Conservation (phyloP, 2,113 vertebrate genomes). For the Microcebus griseorufus region DNA sequence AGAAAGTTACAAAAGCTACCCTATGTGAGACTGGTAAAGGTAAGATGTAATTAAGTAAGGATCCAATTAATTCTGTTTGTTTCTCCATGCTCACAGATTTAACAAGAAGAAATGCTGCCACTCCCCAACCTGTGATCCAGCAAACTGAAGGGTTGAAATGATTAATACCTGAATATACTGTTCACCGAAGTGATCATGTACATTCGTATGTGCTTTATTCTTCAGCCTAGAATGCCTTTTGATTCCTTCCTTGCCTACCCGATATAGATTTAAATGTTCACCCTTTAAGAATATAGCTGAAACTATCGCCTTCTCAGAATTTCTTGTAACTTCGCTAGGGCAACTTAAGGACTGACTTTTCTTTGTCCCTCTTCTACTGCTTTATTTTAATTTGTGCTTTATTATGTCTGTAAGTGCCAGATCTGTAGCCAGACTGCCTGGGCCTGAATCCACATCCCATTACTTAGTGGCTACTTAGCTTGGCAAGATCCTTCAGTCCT, state of each 20-base stretch:
- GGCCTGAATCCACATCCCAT: not conserved
- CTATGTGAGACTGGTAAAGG: not conserved
- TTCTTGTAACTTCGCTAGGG: not conserved
- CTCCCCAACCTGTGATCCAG: too few species aligned
- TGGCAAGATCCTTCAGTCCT: not conserved
- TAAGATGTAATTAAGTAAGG: not conserved
- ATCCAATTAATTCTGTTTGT: not conserved
- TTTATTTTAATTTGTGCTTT: not conserved
- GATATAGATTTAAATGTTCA: not conserved
- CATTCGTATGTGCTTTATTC: not conserved
- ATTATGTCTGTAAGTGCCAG: not conserved
- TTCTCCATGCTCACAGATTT: not conserved
- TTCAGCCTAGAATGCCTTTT: not conserved
- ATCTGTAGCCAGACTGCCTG: not conserved
- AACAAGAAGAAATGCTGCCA: not conserved
- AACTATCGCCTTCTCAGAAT: not conserved
- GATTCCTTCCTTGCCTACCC: not conserved
- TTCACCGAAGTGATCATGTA: accelerated
- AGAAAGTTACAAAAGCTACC: not conserved
- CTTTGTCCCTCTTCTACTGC: not conserved
- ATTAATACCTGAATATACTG: not conserved
- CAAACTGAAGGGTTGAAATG: not conserved
- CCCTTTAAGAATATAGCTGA: not conserved
- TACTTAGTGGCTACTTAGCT: not conserved
- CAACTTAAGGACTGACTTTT: not conserved